Evolutionary conservation across 2,797 vertebrate genomes (phyloP).

Genomic region (Gadopsis marmoratus): DNA sequence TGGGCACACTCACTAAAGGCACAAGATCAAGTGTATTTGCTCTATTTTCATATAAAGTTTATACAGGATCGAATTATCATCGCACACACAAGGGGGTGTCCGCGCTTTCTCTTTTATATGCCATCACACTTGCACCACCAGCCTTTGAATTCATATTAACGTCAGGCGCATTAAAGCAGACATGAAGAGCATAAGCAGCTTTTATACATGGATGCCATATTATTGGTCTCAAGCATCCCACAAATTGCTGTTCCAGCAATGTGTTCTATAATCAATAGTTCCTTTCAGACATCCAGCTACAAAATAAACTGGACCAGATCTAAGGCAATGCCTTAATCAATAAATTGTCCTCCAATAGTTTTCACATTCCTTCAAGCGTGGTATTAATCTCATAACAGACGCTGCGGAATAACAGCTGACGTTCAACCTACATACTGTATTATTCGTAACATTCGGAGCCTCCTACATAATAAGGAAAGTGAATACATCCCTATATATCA

Average conservation of each 20-base stretch:
- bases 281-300: conserved; percentile 28
- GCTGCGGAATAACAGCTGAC: conserved; percentile 27
- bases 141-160: background rate
- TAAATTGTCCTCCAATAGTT: conserved; percentile 40
- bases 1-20: background rate
- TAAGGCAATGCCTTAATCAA: conserved; percentile 44
- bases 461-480: background rate
- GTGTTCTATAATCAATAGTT: conserved; percentile 46
- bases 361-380: conserved; percentile 46
- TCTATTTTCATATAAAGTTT: background rate
- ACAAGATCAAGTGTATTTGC: conserved; percentile 9
- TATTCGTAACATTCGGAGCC: conserved; percentile 7
- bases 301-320: conserved; percentile 42
- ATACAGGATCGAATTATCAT: background rate
- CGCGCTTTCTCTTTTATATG: too few relatives aligned
- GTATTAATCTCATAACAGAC: conserved; percentile 31
- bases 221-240: conserved; percentile 24
- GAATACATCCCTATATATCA: background rate
- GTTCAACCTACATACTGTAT: conserved; percentile 11
- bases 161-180: background rate
- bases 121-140: background rate
- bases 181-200: conserved; percentile 14
- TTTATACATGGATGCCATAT: conserved; percentile 15
- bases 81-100: too few relatives aligned
- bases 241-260: conserved; percentile 29